Conservation (phyloP, 2,113 vertebrate genomes). For the Heterocephalus glaber region DNA sequence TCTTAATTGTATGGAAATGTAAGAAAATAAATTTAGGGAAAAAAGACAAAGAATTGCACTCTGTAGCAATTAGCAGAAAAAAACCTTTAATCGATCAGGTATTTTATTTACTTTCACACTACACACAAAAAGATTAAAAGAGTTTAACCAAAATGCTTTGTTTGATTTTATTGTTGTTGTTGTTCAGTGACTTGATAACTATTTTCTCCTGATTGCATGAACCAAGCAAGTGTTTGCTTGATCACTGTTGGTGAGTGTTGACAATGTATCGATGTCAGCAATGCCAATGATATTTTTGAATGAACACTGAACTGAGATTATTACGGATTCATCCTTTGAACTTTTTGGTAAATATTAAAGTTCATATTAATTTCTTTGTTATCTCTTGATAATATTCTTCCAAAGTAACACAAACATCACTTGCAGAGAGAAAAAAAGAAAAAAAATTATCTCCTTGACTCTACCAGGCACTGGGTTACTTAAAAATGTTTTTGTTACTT, state of each 20-base stretch:
- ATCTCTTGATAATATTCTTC: constrained; percentile 61
- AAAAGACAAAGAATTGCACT: background rate
- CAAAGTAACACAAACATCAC: constrained; percentile 63
- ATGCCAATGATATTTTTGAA: constrained; percentile 21
- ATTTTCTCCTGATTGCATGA: background rate
- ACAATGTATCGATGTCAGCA: background rate
- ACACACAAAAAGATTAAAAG: background rate
- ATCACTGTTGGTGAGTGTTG: background rate
- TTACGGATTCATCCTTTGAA: constrained; percentile 40
- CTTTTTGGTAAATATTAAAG: constrained; percentile 68
- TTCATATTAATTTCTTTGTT: constrained; percentile 58
- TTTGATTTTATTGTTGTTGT: background rate
- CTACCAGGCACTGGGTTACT: constrained; percentile 40
- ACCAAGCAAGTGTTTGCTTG: background rate
- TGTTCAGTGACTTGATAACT: background rate
- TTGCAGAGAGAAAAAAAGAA: constrained; percentile 32
- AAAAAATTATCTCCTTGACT: constrained; percentile 68
- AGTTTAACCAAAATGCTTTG: background rate
- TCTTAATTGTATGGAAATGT: constrained; percentile 38
- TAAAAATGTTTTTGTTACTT: constrained; percentile 71
- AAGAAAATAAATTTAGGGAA: background rate
- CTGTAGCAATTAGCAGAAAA: constrained; percentile 14
- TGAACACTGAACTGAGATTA: constrained; percentile 69
- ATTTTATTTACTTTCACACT: constrained; percentile 1
- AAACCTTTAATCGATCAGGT: background rate